Percentiles rank a stretch among this genome's conserved stretches.
Conservation (phyloP, 1,140 invertebrate genomes). For the Drosophila funebris region DNA sequence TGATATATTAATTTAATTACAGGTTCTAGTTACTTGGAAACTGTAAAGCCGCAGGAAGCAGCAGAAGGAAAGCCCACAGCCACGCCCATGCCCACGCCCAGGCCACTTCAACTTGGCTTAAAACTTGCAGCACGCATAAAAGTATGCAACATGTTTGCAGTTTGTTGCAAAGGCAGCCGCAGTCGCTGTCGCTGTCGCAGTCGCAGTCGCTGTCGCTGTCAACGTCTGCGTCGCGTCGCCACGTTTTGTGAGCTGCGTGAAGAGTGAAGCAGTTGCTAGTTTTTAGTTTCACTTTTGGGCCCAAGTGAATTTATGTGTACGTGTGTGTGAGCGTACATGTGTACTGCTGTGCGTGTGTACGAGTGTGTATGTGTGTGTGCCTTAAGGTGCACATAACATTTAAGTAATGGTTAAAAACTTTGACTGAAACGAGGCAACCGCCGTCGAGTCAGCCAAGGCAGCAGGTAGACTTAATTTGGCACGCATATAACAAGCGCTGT, state of each 20-base stretch:
- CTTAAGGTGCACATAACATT: slow-evolving; percentile 78
- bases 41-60: background rate
- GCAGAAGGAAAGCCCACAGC: background rate
- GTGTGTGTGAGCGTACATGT: background rate
- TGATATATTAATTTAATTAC: slow-evolving; percentile 4
- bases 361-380: slow-evolving; percentile 38
- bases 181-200: slow-evolving; percentile 1
- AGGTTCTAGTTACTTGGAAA: background rate
- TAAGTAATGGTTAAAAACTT: slow-evolving; percentile 81
- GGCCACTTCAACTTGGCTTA: slow-evolving; percentile 37
- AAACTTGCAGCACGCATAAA: slow-evolving; percentile 60
- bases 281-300: slow-evolving; percentile 77
- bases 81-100: slow-evolving; percentile 8
- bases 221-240: slow-evolving; percentile 13
- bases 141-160: slow-evolving; percentile 72
- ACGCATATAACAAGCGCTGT: slow-evolving; percentile 46
- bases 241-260: slow-evolving; percentile 15
- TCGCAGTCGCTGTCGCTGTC: slow-evolving; percentile 14
- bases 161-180: slow-evolving; percentile 65
- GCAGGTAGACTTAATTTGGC: slow-evolving; percentile 46
- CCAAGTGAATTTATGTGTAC: slow-evolving; percentile 67
- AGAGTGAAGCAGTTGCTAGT: slow-evolving; percentile 52
- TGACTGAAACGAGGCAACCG: slow-evolving; percentile 50
- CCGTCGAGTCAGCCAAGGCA: slow-evolving; percentile 15
- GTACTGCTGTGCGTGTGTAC: background rate